These are phyloP conservation scores for Chouioia cunea DNA, from an alignment of 2,888 invertebrate species.

Conservation along the genomic window DNA sequence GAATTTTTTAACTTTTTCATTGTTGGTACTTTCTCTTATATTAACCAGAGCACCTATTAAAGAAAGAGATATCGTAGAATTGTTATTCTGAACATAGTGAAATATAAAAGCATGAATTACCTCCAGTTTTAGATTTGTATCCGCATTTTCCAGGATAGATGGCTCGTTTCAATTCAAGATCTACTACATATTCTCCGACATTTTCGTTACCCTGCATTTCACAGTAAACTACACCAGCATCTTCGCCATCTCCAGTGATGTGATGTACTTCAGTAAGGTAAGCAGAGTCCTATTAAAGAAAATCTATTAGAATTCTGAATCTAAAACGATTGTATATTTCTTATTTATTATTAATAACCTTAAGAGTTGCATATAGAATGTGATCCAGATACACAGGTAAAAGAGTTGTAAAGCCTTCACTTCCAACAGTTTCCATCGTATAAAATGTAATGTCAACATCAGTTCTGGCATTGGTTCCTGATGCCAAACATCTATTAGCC, in stretches of 20 bases:
- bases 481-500: slow-evolving; percentile 90
- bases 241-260: slow-evolving; percentile 86
- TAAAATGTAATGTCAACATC: slow-evolving; percentile 90
- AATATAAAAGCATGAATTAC: slow-evolving; percentile 61
- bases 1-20: slow-evolving; percentile 84
- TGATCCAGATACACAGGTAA: slow-evolving; percentile 93
- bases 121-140: slow-evolving; percentile 88
- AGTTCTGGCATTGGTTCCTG: slow-evolving; percentile 94
- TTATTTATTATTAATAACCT: slow-evolving; percentile 66
- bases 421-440: slow-evolving; percentile 88
- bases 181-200: slow-evolving; percentile 80
- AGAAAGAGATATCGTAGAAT: slow-evolving; percentile 3
- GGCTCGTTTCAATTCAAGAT: slow-evolving; percentile 75
- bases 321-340: neutral
- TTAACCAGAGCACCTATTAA: slow-evolving; percentile 77
- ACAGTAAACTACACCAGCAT: slow-evolving; percentile 95
- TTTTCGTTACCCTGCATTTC: slow-evolving; percentile 93
- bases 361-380: slow-evolving; percentile 85
- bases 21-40: slow-evolving; percentile 83
- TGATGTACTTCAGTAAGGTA: slow-evolving; percentile 94
- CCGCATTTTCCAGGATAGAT: slow-evolving; percentile 87
- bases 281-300: slow-evolving; percentile 76
- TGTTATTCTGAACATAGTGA: slow-evolving; percentile 16
- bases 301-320: slow-evolving; percentile 20
- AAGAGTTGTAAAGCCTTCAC: slow-evolving; percentile 88